Conservation (phyloP, 2,888 invertebrate species). For the Hirtodrosophila cameraria region DNA sequence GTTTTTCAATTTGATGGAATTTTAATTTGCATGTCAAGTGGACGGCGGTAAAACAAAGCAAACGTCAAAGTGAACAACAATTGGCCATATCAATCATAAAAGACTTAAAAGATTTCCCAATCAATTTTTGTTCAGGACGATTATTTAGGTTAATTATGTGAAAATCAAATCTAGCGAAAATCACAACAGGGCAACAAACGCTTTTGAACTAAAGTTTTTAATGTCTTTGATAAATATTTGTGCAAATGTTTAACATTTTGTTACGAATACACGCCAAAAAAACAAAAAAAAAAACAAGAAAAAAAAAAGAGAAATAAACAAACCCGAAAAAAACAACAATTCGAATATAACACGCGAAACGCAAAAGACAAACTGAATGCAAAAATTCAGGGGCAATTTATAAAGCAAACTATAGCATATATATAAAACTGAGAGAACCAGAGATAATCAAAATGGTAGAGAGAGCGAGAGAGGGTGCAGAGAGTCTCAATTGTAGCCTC, state of each 20-base stretch:
- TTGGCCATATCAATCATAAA: constrained; percentile 30
- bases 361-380: constrained; percentile 64
- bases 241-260: constrained; percentile 23
- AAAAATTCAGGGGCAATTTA: constrained; percentile 66
- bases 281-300: constrained; percentile 41
- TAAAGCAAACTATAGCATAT: constrained; percentile 39
- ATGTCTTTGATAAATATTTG: constrained; percentile 40
- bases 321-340: constrained; percentile 27
- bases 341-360: constrained; percentile 67
- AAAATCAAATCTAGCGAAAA: neutral
- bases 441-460: constrained; percentile 27
- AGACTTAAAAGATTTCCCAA: constrained; percentile 14
- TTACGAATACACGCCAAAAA: constrained; percentile 24
- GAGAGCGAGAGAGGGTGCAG: constrained; percentile 1
- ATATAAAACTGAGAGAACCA: constrained; percentile 26
- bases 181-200: constrained; percentile 2
- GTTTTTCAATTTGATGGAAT: constrained; percentile 42
- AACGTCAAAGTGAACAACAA: constrained; percentile 7
- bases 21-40: constrained; percentile 60
- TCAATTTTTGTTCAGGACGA: constrained; percentile 2
- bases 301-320: constrained; percentile 34
- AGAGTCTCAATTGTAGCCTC: constrained; percentile 7
- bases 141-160: constrained; percentile 2
- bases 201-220: constrained; percentile 6
- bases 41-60: constrained; percentile 9